Base-by-base conservation (phyloP, 2,888 invertebrate genomes). In the Sturmia bella region DNA sequence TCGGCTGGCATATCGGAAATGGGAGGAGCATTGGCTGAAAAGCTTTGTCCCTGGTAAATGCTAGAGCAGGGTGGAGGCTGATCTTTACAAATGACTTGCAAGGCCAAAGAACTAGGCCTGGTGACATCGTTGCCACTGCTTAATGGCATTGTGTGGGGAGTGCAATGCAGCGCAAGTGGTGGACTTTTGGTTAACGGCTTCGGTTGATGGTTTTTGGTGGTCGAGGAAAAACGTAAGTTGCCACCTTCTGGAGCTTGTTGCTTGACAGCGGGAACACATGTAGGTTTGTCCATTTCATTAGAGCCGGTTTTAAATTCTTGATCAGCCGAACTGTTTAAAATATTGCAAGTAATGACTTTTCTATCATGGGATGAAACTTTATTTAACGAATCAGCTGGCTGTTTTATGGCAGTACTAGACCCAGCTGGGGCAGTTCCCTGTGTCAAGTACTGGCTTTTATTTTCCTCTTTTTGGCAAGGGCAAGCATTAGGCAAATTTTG, bases 261-360 rank as follows among this genome's bases (percentile, higher is more conserved):
- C 6, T 87, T 85, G 19, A 86, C 12, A 0, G 15, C 56, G 12
- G 83, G 70, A n/a, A 69, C 43, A 12, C 86, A 85, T 39, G 86
- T 19, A 0, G 90, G 89, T 77, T 89, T 89, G 3, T 88, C 88
- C 63, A 84, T 82, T n/a, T 87, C 87, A 15, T 88, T 89, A 3
- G 89, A 37, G 87, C 88, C 0, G 89, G 90, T 89, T 77, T 90
- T 89, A 21, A 89, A 89, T n/a, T 89, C 90, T 76, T 89, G 90
- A 82, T 89, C 90, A 1, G 86, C 83, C 11, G 86, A 87, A 24
- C 86, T 89, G 45, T 87, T 88, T 9, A 32, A 32, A 7, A 32
- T 32, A 6, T 9, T 37, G 9, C n/a, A 50, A 89, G 52, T n/a
- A 7, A 6, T 27, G 45, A 1, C 45, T 9, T n/a, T 13, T 54